Evolutionary conservation across 2,113 vertebrate genomes (phyloP), one percentile per base, ranked within the genome.

Genomic region (Procavia capensis): DNA sequence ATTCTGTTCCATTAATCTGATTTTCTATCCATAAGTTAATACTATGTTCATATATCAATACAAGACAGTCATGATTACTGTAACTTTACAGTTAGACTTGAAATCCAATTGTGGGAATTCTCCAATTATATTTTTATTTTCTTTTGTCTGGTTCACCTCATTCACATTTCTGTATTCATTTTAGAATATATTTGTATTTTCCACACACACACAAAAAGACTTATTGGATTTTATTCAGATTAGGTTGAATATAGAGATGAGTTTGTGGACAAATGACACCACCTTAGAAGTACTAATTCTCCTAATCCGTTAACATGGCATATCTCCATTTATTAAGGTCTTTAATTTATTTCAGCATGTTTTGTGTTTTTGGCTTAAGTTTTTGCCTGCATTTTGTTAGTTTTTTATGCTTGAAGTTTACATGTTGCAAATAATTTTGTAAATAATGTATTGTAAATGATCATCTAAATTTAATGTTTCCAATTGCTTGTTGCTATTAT

Each of bases 401-500:
- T 45, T n/a, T 39, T 93, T 68, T 57, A 66, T 76, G 59, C 27
- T 54, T 66, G 75, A 89, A 17, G 5, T 24, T 64, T 27, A 31
- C 36, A 61, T 79, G 16, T 70, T 85, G 16, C 43, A 43, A 75
- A 90, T 63, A 90, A 50, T 85, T 80, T n/a, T 63, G 7, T 61
- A 41, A 50, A 50, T 80, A 61, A 50, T 84, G 4, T 34, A 22
- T 36, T 84, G 22, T 27, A 85, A 79, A 34, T 59, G 41, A 14
- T 66, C 57, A 68, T 76, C 59, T 39, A 76, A 39, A 61, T 93
- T 64, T 82, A 29, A 83, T 29, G n/a, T 83, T 93, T 94, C 36
- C 25, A 68, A 1, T 72, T 61, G 17, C 31, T 88, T 76, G 2
- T 13, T 87, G n/a, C 14, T 59, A 80, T 31, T 80, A 54, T 41